phyloP scores from a whole-genome alignment of 1,140 invertebrate genomes.

The Panulirus ornatus region DNA sequence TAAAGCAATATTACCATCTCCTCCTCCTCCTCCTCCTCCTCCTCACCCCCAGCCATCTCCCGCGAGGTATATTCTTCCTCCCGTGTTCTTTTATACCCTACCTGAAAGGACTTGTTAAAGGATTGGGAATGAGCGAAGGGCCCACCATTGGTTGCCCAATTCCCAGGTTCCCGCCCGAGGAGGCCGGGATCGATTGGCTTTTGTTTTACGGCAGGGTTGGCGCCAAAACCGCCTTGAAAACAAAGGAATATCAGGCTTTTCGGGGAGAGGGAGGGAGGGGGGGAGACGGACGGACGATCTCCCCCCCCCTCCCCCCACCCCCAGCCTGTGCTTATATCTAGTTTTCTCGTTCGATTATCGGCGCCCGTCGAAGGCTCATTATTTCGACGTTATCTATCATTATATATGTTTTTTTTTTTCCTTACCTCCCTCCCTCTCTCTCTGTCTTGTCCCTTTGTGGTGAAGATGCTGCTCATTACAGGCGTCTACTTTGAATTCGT shows the following conservation, averaged over 20 bases:
- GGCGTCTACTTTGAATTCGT: background rate
- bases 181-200: background rate
- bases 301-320: too few relatives aligned
- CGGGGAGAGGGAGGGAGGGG: too few relatives aligned
- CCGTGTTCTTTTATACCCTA: background rate
- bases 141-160: slow-evolving; percentile 1
- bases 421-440: background rate
- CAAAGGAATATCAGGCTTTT: background rate
- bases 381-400: too few relatives aligned
- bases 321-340: background rate
- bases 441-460: background rate
- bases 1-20: too few relatives aligned
- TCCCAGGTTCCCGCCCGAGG: background rate
- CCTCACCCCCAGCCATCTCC: too few relatives aligned
- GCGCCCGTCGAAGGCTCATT: background rate
- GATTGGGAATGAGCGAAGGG: background rate
- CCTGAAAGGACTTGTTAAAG: background rate
- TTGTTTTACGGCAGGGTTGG: background rate
- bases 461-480: background rate
- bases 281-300: too few relatives aligned
- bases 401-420: background rate
- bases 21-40: too few relatives aligned
- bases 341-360: background rate
- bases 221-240: background rate
- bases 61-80: background rate